Base-by-base conservation (phyloP, 2,888 invertebrate genomes). In the Lathronympha strigana region DNA sequence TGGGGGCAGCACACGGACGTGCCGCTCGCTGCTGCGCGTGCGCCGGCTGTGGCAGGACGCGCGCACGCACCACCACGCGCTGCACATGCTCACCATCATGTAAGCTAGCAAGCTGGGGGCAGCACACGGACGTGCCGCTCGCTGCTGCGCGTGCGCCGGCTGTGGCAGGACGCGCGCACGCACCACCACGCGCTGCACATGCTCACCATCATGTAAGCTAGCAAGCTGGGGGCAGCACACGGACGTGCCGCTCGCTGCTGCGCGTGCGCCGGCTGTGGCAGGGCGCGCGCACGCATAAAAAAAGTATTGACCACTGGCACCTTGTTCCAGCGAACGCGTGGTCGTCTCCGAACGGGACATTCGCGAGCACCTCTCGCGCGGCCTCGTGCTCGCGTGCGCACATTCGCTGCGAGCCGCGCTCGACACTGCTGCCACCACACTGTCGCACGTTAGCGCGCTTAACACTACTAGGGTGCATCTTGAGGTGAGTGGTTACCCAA, bases 131-230 rank as follows among this genome's bases (percentile, higher is more conserved):
- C 13, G 0, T 92, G 92, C 45, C 82, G 90, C 4, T 86, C 89
- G 31, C 88, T 99, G 62, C 88, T 99, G 68, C 95, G 97, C 68
- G 97, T 98, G 84, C 95, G 98, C 76, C 95, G 98, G 71, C 93
- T 99, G 63, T 99, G 99, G 98, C 93, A 97, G 5, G 98, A 99
- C 84, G 97, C 98, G 0, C 94, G 99, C n/a, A 98, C 99, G 78
- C 98, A 99, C 79, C 97, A 98, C 80, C 96, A 98, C 80, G 96
- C 98, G 64, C 86, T 98, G 45, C 94, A 96, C 72, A 94, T 98
- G 87, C 87, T 99, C 47, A 97, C 98, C 74, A 97, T 98, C 88
- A 97, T 98, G 97, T 96, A 84, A 92, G 94, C 87, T 21, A 15
- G n/a, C 4, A 25, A 78, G 84, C 0, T 92, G 92, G 87, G 87